phyloP scores from a whole-genome alignment of 2,797 vertebrate genomes.

The Gymnothorax javanicus region DNA sequence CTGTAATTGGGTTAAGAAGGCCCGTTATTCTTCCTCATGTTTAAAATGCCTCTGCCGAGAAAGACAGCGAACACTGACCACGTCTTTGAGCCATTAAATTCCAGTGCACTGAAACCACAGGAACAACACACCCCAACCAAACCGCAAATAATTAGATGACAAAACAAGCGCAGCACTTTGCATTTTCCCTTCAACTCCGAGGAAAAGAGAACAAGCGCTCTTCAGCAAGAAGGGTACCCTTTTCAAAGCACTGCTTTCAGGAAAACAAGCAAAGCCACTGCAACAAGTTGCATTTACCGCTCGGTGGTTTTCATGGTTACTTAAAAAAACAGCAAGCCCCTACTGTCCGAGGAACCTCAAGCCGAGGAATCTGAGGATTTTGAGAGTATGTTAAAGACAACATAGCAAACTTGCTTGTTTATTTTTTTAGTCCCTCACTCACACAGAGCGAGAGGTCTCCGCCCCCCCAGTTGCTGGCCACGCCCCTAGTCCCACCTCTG shows the following conservation, averaged over 20 bases:
- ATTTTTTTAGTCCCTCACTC: not conserved
- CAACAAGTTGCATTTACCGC: not conserved
- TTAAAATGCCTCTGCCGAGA: conserved; percentile 8
- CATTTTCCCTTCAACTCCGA: not conserved
- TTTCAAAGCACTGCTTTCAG: not conserved
- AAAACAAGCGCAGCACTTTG: not conserved
- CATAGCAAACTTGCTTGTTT: not conserved
- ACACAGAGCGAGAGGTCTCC: not conserved
- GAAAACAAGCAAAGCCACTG: no score
- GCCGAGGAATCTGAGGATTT: no score
- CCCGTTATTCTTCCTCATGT: conserved; percentile 13
- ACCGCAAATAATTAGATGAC: not conserved
- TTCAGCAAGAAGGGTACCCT: not conserved
- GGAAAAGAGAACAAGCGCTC: not conserved
- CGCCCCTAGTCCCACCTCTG: not conserved
- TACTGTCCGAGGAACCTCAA: no score
- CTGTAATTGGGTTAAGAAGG: not conserved
- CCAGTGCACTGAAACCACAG: not conserved
- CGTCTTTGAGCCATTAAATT: no score
- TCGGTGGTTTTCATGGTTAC: no score
- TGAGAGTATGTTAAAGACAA: not conserved
- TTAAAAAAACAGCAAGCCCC: no score
- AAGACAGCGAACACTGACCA: no score
- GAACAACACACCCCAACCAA: conserved; percentile 1
- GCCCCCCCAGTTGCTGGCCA: not conserved